A percentile compares a stretch with the other conserved stretches of the same genome.
Evolutionary conservation across 2,113 vertebrate species (phyloP).

Genomic region (Solea solea): DNA sequence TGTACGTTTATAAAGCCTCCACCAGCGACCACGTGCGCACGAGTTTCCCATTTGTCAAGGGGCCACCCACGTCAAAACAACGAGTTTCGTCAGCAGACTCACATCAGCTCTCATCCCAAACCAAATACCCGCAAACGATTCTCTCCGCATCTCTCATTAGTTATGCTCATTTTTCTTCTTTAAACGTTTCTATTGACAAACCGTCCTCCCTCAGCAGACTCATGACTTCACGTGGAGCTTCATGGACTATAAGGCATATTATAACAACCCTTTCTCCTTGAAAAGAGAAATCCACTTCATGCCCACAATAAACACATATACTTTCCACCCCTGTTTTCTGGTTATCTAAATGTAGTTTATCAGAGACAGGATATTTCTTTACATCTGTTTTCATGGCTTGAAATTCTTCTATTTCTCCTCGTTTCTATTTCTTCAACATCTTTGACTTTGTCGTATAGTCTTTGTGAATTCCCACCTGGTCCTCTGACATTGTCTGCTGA

Average conservation of each 20-base stretch:
- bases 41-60: slow-evolving; percentile 17
- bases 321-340: too few relatives aligned
- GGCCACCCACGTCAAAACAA: slow-evolving; percentile 31
- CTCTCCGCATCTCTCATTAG: slow-evolving; percentile 11
- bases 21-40: slow-evolving; percentile 17
- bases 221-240: slow-evolving; percentile 29
- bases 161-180: not conserved
- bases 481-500: too few relatives aligned
- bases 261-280: not conserved
- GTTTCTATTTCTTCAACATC: too few relatives aligned
- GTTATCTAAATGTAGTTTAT: too few relatives aligned
- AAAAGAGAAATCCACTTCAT: too few relatives aligned
- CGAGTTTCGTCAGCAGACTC: slow-evolving; percentile 19
- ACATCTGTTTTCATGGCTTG: too few relatives aligned
- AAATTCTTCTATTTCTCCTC: too few relatives aligned
- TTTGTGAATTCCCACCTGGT: too few relatives aligned
- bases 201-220: not conserved
- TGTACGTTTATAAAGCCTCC: slow-evolving; percentile 37
- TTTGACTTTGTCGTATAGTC: too few relatives aligned
- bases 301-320: too few relatives aligned
- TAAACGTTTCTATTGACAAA: not conserved
- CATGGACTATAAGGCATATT: not conserved
- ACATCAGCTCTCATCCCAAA: not conserved
- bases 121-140: not conserved
- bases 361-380: too few relatives aligned